Percentiles rank a stretch among this genome's conserved stretches.
Conservation (phyloP, 2,797 vertebrate species). For the Sebastiscus albofasciatus region DNA sequence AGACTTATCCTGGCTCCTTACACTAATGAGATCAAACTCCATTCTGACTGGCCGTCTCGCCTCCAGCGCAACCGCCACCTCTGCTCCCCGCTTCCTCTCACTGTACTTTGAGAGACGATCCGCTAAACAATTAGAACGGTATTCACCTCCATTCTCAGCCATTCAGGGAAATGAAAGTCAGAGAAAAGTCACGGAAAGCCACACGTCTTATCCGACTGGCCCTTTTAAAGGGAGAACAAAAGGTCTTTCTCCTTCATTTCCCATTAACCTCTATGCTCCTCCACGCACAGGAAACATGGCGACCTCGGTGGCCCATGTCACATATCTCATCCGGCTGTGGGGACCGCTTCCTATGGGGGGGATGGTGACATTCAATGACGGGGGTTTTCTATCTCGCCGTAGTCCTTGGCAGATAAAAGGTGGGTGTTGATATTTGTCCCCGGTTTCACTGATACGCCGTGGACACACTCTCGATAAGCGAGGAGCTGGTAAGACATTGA, state of each 20-base stretch:
- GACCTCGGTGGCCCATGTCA: constrained; percentile 76
- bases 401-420: constrained; percentile 77
- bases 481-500: constrained; percentile 52
- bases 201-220: constrained; percentile 70
- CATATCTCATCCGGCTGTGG: constrained; percentile 77
- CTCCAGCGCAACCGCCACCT: constrained; percentile 10
- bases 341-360: constrained; percentile 63
- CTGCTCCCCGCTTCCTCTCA: constrained; percentile 35
- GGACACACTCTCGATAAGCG: constrained; percentile 63
- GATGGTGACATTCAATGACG: constrained; percentile 63
- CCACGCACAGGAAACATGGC: constrained; percentile 73
- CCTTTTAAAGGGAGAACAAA: constrained; percentile 75
- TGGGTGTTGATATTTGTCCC: constrained; percentile 72
- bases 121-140: constrained; percentile 62
- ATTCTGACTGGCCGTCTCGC: constrained; percentile 9
- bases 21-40: constrained; percentile 31
- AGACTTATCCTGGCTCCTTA: background rate
- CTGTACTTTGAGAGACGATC: constrained; percentile 46
- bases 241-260: constrained; percentile 78
- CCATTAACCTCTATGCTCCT: constrained; percentile 80
- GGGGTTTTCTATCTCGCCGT: constrained; percentile 52
- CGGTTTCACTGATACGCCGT: constrained; percentile 45
- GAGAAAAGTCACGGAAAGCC: constrained; percentile 70
- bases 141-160: constrained; percentile 54
- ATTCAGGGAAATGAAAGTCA: constrained; percentile 76